These are phyloP conservation scores for Drosophila subobscura DNA, from an alignment of 1,140 invertebrate genomes.

Conservation along the genomic window DNA sequence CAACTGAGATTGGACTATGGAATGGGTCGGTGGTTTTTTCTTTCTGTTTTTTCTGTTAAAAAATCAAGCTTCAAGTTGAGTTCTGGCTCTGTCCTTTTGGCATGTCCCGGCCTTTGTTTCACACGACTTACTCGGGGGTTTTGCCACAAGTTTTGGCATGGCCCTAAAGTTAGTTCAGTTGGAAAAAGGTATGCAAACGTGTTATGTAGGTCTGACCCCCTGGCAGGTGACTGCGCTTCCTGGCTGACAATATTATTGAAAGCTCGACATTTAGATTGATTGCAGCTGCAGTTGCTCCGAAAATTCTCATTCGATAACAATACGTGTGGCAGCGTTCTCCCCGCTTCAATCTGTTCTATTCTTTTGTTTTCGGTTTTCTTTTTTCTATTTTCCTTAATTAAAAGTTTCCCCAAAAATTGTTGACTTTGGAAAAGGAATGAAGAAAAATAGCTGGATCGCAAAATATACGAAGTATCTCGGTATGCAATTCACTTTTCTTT, in stretches of 20 bases:
- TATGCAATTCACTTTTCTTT: slow-evolving; percentile 47
- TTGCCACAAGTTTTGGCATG: slow-evolving; percentile 23
- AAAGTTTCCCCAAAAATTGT: slow-evolving; percentile 66
- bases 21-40: slow-evolving; percentile 1
- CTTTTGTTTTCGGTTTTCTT: slow-evolving; percentile 2
- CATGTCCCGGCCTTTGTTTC: slow-evolving; percentile 55
- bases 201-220: slow-evolving; percentile 32
- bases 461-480: slow-evolving; percentile 19
- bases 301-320: slow-evolving; percentile 35
- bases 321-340: slow-evolving; percentile 34
- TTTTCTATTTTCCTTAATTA: slow-evolving; percentile 59
- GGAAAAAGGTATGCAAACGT: slow-evolving; percentile 73
- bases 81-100: not conserved
- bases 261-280: slow-evolving; percentile 78
- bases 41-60: slow-evolving; percentile 20
- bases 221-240: slow-evolving; percentile 15
- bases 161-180: slow-evolving; percentile 29
- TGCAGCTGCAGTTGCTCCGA: slow-evolving; percentile 59
- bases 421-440: slow-evolving; percentile 31
- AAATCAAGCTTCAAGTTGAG: slow-evolving; percentile 28
- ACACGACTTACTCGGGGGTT: slow-evolving; percentile 55
- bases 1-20: not conserved
- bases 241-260: slow-evolving; percentile 78
- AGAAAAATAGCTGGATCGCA: not conserved
- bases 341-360: not conserved